These are phyloP conservation scores for Dunckerocampus dactyliophorus DNA, from an alignment of 2,113 vertebrate genomes.

Conservation along the genomic window DNA sequence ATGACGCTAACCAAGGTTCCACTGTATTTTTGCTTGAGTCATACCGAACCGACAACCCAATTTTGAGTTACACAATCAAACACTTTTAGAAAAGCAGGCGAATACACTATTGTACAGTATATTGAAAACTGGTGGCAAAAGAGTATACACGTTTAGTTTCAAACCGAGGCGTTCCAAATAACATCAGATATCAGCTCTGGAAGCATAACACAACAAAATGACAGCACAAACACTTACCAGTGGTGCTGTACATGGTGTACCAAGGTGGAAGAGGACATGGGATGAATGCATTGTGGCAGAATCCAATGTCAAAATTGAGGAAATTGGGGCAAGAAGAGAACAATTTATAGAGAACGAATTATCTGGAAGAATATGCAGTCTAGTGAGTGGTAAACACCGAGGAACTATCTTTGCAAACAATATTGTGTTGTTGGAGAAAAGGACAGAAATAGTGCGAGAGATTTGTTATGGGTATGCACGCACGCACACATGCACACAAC, in stretches of 20 bases:
- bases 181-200: not conserved
- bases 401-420: not conserved
- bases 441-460: not conserved
- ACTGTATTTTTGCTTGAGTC: not conserved
- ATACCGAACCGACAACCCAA: not conserved
- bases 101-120: too few relatives aligned
- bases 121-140: too few relatives aligned
- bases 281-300: slow-evolving; percentile 14
- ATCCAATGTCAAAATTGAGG: slow-evolving; percentile 3
- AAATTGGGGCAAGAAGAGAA: slow-evolving; percentile 2
- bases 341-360: slow-evolving; percentile 1
- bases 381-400: slow-evolving; percentile 1
- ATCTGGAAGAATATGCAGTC: slow-evolving; percentile 7
- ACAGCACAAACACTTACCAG: slow-evolving; percentile 8
- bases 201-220: not conserved
- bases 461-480: not conserved
- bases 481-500: not conserved
- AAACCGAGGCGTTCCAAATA: slow-evolving; percentile 6
- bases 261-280: slow-evolving; percentile 9
- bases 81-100: too few relatives aligned
- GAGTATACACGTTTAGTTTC: too few relatives aligned
- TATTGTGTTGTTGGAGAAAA: slow-evolving; percentile 5
- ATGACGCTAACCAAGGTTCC: too few relatives aligned
- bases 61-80: too few relatives aligned
- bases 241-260: slow-evolving; percentile 6